These are phyloP conservation scores for Holacanthus passer DNA, from an alignment of 2,113 vertebrate genomes.

Conservation along the genomic window DNA sequence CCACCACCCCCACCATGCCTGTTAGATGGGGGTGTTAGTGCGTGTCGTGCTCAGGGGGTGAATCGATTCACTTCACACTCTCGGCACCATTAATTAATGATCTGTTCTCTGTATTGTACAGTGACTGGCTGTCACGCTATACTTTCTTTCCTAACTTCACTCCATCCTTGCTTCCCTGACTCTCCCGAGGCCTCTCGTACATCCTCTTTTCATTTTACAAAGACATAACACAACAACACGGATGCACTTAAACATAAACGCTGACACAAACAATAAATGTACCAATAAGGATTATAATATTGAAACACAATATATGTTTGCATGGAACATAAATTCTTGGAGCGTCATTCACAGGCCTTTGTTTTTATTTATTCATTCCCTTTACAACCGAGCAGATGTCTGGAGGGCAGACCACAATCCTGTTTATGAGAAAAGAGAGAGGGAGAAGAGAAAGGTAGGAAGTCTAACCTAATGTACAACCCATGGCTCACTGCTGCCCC, in stretches of 20 bases:
- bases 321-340: constrained; percentile 79
- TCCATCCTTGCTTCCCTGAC: constrained; percentile 17
- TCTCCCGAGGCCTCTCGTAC: constrained; percentile 37
- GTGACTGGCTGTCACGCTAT: constrained; percentile 61
- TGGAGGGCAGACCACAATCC: constrained; percentile 82
- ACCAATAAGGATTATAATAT: constrained; percentile 79
- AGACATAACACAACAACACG: constrained; percentile 63
- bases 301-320: constrained; percentile 74
- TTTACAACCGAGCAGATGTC: constrained; percentile 85
- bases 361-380: constrained; percentile 83
- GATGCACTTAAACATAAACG: constrained; percentile 76
- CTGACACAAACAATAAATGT: constrained; percentile 79
- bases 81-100: constrained; percentile 83
- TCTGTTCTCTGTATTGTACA: constrained; percentile 74
- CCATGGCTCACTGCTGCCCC: constrained; percentile 83
- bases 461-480: constrained; percentile 16
- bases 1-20: constrained; percentile 26
- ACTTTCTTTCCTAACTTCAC: constrained; percentile 52
- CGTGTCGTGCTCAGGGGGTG: constrained; percentile 70
- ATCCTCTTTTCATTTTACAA: constrained; percentile 52
- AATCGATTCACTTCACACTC: constrained; percentile 84
- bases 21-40: constrained; percentile 74
- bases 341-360: constrained; percentile 79
- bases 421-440: constrained; percentile 74
- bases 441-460: constrained; percentile 42